Evolutionary conservation across 2,797 vertebrate species (phyloP), one percentile per base, ranked within the genome.

Genomic region (Arvicola amphibius): DNA sequence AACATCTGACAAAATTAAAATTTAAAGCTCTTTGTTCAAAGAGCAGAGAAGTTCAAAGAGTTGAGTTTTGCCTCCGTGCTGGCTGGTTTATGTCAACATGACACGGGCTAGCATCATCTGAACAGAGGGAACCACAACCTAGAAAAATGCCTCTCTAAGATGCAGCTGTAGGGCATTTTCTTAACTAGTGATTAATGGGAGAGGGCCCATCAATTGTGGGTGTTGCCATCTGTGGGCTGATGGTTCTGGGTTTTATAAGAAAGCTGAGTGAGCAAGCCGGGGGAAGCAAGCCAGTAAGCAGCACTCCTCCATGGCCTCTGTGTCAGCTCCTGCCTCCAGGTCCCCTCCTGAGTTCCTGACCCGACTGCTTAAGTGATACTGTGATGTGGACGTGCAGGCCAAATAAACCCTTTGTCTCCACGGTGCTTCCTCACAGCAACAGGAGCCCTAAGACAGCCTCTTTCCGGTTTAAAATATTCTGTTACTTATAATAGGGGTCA

Each of bases 381-480:
- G 61, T 48, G 61, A 65, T 65, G 40, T 63, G 56, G 27, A 61
- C 32, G 17, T 63, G 40, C 21, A 46, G 10, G 40, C 0, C 0
- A 63, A 46, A 46, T 7, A 46, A 40, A 65, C 11, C 1, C 17
- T 32, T 23, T 10, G 3, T 6, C 25, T 13, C 37, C 27, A 13
- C 1, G 11, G 3, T 9, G 29, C 46, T 67, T 48, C 43, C 9
- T 67, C 61, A 48, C 29, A 48, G 19, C 43, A 85, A 14, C 13
- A 48, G 19, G 0, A 67, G 3, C 61, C 17, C 61, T 23, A 48
- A 48, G 46, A 93, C 63, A 80, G 65, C 13, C 6, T 19, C 34
- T 91, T 92, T 76, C 40, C 5, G 48, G 71, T 67, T 94, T 74
- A 92, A 95, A 90, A 81, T 77, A 76, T 40, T 76, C 94, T 92